Evolutionary conservation across 2,888 invertebrate genomes (phyloP).

Genomic region (Drosophila borborema): DNA sequence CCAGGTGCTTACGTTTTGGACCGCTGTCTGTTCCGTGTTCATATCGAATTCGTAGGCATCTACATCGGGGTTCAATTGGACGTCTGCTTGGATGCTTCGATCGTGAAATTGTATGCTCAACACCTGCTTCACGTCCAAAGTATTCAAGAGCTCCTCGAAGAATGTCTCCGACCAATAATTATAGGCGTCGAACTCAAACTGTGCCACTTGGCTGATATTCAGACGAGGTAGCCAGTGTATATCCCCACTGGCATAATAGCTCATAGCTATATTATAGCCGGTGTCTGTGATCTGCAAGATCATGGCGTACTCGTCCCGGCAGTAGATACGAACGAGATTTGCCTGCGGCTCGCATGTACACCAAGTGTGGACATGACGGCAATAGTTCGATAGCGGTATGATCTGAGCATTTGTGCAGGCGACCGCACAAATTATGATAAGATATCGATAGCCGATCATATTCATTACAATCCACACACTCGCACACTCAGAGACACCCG

Average conservation of each 20-base stretch:
- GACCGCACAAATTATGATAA: constrained; percentile 21
- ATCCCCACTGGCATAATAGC: constrained; percentile 49
- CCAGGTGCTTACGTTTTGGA: constrained; percentile 48
- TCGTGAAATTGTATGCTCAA: constrained; percentile 57
- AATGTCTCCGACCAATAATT: constrained; percentile 62
- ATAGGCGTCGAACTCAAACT: constrained; percentile 72
- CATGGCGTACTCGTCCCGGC: constrained; percentile 63
- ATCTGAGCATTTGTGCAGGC: constrained; percentile 45
- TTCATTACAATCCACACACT: constrained; percentile 20
- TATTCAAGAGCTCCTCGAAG: constrained; percentile 50
- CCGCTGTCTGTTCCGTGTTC: neutral
- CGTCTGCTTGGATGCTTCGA: constrained; percentile 51
- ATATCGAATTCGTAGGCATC: neutral
- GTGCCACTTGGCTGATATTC: constrained; percentile 46
- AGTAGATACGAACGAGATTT: constrained; percentile 62
- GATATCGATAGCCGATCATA: constrained; percentile 44
- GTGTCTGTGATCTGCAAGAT: constrained; percentile 55
- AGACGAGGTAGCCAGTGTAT: constrained; percentile 59
- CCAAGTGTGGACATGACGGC: constrained; percentile 28
- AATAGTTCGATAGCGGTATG: constrained; percentile 63
- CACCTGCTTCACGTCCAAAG: constrained; percentile 54
- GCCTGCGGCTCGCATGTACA: constrained; percentile 66
- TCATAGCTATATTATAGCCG: constrained; percentile 56
- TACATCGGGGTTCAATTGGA: neutral
- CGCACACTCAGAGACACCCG: constrained; percentile 6